A percentile compares a stretch with the other conserved stretches of the same genome.
phyloP scores from a whole-genome alignment of 2,888 invertebrate genomes.

The Nomada lathburiana region DNA sequence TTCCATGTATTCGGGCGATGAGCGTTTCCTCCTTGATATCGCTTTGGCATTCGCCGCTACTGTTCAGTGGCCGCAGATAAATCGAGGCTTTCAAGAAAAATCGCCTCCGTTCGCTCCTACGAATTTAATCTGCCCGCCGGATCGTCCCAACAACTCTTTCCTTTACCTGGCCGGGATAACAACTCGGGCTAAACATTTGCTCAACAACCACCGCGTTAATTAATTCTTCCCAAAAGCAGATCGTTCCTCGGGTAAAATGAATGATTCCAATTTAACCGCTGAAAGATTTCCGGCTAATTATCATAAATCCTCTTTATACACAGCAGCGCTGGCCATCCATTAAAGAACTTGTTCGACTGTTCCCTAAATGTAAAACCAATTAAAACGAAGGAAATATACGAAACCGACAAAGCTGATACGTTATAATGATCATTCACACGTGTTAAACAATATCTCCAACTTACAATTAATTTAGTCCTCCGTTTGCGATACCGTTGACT shows the following conservation, averaged over 20 bases:
- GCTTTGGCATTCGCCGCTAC: conserved; percentile 57
- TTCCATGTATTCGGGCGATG: conserved; percentile 69
- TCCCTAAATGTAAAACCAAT: background rate
- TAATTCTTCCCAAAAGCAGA: no score
- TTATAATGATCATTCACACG: background rate
- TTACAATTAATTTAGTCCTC: background rate
- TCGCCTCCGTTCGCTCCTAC: conserved; percentile 49
- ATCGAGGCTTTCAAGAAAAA: conserved; percentile 68
- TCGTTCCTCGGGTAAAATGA: background rate
- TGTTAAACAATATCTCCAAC: background rate
- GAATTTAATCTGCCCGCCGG: conserved; percentile 63
- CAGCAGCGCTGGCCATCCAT: background rate
- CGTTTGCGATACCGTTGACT: background rate
- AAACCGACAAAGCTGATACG: background rate
- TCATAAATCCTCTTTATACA: background rate
- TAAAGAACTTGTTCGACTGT: background rate
- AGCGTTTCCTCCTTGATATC: conserved; percentile 65
- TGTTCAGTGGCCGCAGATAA: conserved; percentile 64
- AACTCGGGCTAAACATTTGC: conserved; percentile 10
- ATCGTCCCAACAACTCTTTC: conserved; percentile 51
- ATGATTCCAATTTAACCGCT: background rate
- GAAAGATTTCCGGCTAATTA: background rate
- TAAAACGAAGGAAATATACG: background rate
- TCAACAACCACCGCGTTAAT: background rate
- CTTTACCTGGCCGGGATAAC: conserved; percentile 59